Conservation (phyloP, 2,888 invertebrate genomes). For the Urechis unicinctus region DNA sequence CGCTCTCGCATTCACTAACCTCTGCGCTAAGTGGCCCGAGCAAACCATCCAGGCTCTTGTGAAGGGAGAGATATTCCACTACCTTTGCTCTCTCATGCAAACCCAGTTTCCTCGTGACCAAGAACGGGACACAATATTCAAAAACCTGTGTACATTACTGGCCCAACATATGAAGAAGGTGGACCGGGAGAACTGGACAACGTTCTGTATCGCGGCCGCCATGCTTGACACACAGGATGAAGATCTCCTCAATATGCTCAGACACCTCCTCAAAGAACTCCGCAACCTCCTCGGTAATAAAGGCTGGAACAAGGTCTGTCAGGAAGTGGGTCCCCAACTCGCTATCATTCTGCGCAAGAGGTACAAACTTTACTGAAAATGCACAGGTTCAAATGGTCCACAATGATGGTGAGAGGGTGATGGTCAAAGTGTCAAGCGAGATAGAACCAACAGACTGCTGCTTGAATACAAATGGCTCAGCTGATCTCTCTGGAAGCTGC, state of each 20-base stretch:
- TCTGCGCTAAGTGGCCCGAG: conserved; percentile 15
- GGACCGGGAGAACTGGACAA: conserved; percentile 10
- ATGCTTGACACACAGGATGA: conserved; percentile 6
- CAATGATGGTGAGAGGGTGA: too few species aligned
- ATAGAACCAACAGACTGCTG: too few species aligned
- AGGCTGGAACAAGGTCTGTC: conserved; percentile 14
- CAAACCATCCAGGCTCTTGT: conserved; percentile 3
- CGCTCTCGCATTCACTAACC: conserved; percentile 15
- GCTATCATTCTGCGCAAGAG: conserved; percentile 12
- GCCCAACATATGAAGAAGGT: conserved; percentile 5
- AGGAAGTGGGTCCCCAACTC: conserved; percentile 15
- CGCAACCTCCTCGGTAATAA: conserved; percentile 10
- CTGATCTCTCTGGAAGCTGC: too few species aligned
- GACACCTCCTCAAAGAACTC: conserved; percentile 8
- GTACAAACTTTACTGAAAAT: conserved; percentile 17
- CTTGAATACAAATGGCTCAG: too few species aligned
- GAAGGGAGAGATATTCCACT: conserved; percentile 12
- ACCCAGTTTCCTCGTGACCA: conserved; percentile 10
- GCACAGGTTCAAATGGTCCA: too few species aligned
- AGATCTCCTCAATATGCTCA: conserved; percentile 6
- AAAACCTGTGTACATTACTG: conserved; percentile 11
- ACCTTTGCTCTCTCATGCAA: conserved; percentile 16
- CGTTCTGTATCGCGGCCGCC: conserved; percentile 15
- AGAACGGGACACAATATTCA: conserved; percentile 15
- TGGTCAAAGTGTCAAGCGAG: too few species aligned